Evolutionary conservation across 92 coral and sea anemone species (phyloP).

Genomic region (Nematostella vectensis): DNA sequence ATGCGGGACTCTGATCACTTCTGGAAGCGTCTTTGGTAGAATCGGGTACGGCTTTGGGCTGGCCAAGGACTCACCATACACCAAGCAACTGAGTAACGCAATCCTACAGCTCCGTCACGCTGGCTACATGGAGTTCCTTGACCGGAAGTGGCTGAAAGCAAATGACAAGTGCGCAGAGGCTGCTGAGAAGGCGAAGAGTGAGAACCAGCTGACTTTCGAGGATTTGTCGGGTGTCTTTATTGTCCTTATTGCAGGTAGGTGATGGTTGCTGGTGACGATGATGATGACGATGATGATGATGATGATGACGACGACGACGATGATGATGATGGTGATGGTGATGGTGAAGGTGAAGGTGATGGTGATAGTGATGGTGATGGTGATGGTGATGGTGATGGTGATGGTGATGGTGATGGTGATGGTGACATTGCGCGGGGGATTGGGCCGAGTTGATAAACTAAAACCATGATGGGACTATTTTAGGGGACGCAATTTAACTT

Average conservation of each 20-base stretch:
- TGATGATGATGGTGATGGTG: too few species aligned
- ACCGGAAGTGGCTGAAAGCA: slow-evolving; percentile 60
- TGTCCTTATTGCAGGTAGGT: slow-evolving; percentile 31
- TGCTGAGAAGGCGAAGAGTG: slow-evolving; percentile 1
- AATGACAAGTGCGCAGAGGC: slow-evolving; percentile 38
- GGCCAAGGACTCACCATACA: slow-evolving; percentile 66
- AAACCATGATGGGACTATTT: too few species aligned
- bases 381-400: too few species aligned
- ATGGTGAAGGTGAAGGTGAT: too few species aligned
- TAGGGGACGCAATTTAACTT: too few species aligned
- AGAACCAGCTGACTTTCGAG: slow-evolving; percentile 33
- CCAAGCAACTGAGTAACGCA: slow-evolving; percentile 55
- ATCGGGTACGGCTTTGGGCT: slow-evolving; percentile 84
- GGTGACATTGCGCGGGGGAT: too few species aligned
- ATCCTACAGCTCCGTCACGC: slow-evolving; percentile 60
- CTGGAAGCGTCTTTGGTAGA: slow-evolving; percentile 58
- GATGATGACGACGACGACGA: too few species aligned
- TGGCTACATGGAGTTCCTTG: slow-evolving; percentile 58
- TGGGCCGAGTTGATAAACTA: too few species aligned
- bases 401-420: too few species aligned
- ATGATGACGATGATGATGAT: too few species aligned
- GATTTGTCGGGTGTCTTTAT: slow-evolving; percentile 73
- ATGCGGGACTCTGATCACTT: slow-evolving; percentile 58
- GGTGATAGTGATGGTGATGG: too few species aligned
- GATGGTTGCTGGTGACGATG: too few species aligned